phyloP scores from a whole-genome alignment of 1,140 invertebrate genomes.

The Gerris buenoi region DNA sequence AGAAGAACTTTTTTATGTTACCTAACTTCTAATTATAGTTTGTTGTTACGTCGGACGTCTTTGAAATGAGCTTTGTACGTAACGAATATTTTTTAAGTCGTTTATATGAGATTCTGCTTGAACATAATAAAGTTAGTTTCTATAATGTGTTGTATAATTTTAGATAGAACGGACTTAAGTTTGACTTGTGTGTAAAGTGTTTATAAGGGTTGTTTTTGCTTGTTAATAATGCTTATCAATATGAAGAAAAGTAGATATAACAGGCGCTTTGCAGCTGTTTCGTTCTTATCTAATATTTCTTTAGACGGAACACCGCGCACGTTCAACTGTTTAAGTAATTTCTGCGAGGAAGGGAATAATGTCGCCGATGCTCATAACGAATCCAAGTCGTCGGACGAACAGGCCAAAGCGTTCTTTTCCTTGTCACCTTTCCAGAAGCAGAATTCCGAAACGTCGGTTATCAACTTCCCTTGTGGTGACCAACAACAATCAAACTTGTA shows the following conservation, averaged over 20 bases:
- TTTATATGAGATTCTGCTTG: too few species aligned
- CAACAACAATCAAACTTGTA: background rate
- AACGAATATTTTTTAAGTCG: too few species aligned
- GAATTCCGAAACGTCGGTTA: constrained; percentile 1
- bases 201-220: too few species aligned
- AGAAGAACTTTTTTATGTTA: too few species aligned
- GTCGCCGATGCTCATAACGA: background rate
- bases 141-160: too few species aligned
- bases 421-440: constrained; percentile 1
- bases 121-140: too few species aligned
- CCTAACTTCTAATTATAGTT: too few species aligned
- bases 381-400: background rate
- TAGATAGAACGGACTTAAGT: too few species aligned
- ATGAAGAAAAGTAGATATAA: constrained; percentile 10
- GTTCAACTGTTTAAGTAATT: background rate
- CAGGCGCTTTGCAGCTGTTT: constrained; percentile 10
- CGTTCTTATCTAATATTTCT: constrained; percentile 12
- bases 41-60: too few species aligned
- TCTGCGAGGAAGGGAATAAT: background rate
- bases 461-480: constrained; percentile 4
- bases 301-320: constrained; percentile 9
- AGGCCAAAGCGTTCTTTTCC: background rate
- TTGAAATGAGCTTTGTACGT: too few species aligned
- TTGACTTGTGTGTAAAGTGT: too few species aligned
- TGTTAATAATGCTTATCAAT: constrained; percentile 1